Percentiles rank a stretch among this genome's conserved stretches.
Evolutionary conservation across 2,888 invertebrate genomes (phyloP).

Genomic region (Galerucella calmariensis): DNA sequence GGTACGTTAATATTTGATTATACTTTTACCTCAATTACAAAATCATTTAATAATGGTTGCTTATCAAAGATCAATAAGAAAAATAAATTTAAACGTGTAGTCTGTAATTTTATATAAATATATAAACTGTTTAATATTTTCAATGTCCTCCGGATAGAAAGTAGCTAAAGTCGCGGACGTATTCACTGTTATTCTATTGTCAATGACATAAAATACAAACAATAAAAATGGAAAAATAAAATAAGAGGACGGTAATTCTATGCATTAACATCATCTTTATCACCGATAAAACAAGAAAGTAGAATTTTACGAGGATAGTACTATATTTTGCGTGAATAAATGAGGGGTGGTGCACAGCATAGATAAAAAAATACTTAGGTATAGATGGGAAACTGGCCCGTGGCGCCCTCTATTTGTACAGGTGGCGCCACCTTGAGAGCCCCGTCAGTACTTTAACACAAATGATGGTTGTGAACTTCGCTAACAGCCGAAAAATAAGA

Average conservation of each 20-base stretch:
- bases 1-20: constrained; percentile 16
- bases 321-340: no score
- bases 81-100: not conserved
- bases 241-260: not conserved
- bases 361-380: no score
- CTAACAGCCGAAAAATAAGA: no score
- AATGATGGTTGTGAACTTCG: no score
- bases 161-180: not conserved
- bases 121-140: constrained; percentile 1
- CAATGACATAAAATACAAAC: not conserved
- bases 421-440: no score
- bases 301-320: no score
- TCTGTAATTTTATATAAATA: not conserved
- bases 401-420: no score
- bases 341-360: no score
- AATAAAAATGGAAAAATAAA: not conserved
- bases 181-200: not conserved
- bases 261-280: not conserved
- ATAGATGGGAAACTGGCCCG: no score
- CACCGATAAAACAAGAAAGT: no score
- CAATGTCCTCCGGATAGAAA: not conserved
- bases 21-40: constrained; percentile 8
- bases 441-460: no score
- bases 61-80: not conserved
- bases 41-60: constrained; percentile 13